These are phyloP conservation scores for Tokudaia tokunoshimensis DNA, from an alignment of 2,797 vertebrate species.

Conservation along the genomic window DNA sequence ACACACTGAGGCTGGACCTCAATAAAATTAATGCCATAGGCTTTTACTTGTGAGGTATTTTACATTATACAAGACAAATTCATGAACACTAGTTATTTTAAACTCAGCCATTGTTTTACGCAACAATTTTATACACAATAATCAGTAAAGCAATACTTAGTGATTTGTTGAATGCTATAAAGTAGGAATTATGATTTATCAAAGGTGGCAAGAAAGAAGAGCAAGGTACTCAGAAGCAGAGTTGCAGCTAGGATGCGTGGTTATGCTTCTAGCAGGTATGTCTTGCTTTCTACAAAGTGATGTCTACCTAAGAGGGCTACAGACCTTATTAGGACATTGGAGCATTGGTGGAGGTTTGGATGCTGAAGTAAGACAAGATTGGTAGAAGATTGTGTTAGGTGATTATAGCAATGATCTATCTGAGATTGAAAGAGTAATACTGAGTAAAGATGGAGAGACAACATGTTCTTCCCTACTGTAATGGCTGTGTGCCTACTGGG, in stretches of 20 bases:
- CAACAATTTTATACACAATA: not conserved
- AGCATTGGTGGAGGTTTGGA: not conserved
- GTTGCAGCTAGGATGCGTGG: too few species aligned
- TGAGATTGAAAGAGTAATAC: not conserved
- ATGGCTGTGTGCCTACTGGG: not conserved
- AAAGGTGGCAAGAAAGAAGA: not conserved
- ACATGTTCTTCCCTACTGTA: not conserved
- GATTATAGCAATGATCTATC: not conserved
- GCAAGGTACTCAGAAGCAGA: not conserved
- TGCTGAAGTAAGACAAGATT: not conserved
- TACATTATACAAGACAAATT: not conserved
- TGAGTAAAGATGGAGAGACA: not conserved
- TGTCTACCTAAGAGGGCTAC: accelerated
- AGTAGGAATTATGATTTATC: not conserved
- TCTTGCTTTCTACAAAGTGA: not conserved
- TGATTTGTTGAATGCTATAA: not conserved
- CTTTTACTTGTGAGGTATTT: not conserved
- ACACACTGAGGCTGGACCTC: not conserved
- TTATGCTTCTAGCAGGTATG: accelerated
- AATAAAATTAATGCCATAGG: not conserved
- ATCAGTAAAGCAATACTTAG: not conserved
- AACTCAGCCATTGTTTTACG: not conserved
- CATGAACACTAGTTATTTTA: not conserved
- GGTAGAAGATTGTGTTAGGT: not conserved
- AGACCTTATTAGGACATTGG: not conserved